Conservation (phyloP, 1,140 invertebrate species). For the Wiebesia pumilae region DNA sequence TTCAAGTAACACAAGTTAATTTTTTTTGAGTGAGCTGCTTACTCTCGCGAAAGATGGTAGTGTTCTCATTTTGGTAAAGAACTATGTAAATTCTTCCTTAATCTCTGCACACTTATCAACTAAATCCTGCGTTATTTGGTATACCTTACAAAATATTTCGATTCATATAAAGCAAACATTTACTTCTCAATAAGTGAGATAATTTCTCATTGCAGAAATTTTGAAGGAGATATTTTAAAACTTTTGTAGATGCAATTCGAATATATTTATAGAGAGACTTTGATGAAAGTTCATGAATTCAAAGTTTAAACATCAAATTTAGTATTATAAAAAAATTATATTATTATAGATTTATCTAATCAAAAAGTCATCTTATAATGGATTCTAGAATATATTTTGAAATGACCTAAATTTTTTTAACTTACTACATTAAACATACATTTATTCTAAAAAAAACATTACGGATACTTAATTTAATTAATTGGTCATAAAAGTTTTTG, state of each 20-base stretch:
- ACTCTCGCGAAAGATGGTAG: not conserved
- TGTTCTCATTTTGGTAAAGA: not conserved
- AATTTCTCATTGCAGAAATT: not conserved
- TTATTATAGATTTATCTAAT: no score
- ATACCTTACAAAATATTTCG: not conserved
- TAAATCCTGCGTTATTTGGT: not conserved
- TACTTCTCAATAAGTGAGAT: not conserved
- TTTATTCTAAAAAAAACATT: not conserved
- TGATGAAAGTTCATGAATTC: not conserved
- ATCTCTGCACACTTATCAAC: not conserved
- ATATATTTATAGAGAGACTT: not conserved
- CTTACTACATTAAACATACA: not conserved
- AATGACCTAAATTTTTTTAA: not conserved
- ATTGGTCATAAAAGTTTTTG: not conserved
- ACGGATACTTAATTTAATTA: not conserved
- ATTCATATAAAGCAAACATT: not conserved
- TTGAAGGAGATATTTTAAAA: not conserved
- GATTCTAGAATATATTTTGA: not conserved
- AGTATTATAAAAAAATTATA: not conserved
- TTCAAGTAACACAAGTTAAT: not conserved
- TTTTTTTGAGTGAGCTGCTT: not conserved
- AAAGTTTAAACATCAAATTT: not conserved
- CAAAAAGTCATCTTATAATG: no score
- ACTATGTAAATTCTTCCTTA: not conserved
- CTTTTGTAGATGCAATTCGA: not conserved